phyloP scores from a whole-genome alignment of 2,113 vertebrate genomes.

The Thermophis baileyi region DNA sequence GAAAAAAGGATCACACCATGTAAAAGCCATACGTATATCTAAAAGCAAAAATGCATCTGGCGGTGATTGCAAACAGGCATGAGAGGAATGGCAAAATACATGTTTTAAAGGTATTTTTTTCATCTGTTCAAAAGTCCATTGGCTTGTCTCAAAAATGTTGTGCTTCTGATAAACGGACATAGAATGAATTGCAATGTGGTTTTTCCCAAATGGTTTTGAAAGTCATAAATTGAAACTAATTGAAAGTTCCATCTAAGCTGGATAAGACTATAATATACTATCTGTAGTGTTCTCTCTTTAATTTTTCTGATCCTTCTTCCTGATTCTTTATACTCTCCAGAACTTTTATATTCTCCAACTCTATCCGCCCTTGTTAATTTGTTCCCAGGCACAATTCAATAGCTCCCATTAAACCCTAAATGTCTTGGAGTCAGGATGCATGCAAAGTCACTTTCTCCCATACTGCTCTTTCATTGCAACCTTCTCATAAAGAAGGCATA shows the following conservation, averaged over 20 bases:
- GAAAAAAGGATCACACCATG: background rate
- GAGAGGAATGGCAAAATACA: background rate
- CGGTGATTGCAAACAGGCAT: background rate
- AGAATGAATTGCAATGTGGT: background rate
- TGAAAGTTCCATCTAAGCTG: background rate
- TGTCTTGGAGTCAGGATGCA: background rate
- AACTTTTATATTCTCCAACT: background rate
- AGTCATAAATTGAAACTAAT: background rate
- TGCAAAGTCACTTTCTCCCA: background rate
- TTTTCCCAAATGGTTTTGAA: background rate
- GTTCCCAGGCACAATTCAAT: background rate
- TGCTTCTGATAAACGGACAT: background rate
- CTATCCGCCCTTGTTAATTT: background rate
- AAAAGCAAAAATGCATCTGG: background rate
- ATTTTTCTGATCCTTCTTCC: background rate
- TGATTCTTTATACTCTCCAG: background rate
- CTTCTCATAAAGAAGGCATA: background rate
- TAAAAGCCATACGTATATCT: background rate
- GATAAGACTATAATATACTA: background rate
- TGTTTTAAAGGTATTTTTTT: background rate
- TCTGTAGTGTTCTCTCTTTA: background rate
- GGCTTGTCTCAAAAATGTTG: background rate
- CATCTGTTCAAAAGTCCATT: background rate
- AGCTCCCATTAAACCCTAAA: background rate
- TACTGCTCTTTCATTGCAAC: background rate